A percentile compares a stretch with the other conserved stretches of the same genome.
phyloP scores from a whole-genome alignment of 2,888 invertebrate species.

The Julus scanicus region DNA sequence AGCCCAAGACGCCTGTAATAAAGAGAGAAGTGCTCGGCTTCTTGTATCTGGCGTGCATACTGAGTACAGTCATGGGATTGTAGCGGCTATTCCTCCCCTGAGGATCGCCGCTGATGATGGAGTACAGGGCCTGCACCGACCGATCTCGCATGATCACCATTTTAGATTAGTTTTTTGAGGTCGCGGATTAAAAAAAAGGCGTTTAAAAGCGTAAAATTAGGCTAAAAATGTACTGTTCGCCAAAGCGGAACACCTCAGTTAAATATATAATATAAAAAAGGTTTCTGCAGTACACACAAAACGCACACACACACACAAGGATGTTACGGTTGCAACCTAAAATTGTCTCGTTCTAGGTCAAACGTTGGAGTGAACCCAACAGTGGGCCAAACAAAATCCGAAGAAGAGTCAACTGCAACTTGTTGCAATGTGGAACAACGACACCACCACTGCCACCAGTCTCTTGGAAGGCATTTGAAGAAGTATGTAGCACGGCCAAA shows the following conservation, averaged over 20 bases:
- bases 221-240: constrained; percentile 18
- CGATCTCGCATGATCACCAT: constrained; percentile 48
- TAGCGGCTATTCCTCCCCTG: not conserved
- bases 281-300: constrained; percentile 7
- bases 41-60: constrained; percentile 37
- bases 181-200: not conserved
- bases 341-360: constrained; percentile 29
- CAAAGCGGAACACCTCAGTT: constrained; percentile 26
- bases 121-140: constrained; percentile 36
- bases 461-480: not conserved
- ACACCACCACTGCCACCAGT: not conserved
- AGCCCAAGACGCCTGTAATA: constrained; percentile 54
- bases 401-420: constrained; percentile 30
- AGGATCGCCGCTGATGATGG: constrained; percentile 43
- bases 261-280: not conserved
- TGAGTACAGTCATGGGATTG: constrained; percentile 41
- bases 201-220: not conserved
- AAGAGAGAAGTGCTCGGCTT: constrained; percentile 47
- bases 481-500: not conserved
- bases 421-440: not conserved
- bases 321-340: constrained; percentile 30
- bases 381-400: not conserved
- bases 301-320: constrained; percentile 26
- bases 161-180: constrained; percentile 29
- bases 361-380: not conserved